A percentile compares a stretch with the other conserved stretches of the same genome.
Conservation (phyloP, 2,797 vertebrate genomes). For the Caiman crocodilus region DNA sequence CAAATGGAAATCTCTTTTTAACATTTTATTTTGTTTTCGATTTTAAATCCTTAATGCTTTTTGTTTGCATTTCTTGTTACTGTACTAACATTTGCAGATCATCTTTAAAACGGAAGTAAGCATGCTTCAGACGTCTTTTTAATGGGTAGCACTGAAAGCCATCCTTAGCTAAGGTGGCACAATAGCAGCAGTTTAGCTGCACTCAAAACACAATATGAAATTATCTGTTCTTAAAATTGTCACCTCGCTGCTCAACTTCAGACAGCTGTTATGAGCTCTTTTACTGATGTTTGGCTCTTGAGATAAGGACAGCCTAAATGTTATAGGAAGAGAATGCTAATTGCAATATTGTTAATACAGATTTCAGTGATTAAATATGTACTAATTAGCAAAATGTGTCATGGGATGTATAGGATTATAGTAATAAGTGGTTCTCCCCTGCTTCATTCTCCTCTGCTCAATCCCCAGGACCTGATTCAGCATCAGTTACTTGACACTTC, state of each 20-base stretch:
- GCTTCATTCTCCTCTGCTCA: not conserved
- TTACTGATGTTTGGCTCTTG: conserved; percentile 73
- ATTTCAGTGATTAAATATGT: conserved; percentile 73
- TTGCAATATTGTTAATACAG: conserved; percentile 63
- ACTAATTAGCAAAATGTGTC: conserved; percentile 78
- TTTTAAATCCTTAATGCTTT: not conserved
- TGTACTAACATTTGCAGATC: not conserved
- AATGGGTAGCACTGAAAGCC: not conserved
- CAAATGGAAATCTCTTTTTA: not conserved
- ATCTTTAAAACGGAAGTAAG: not conserved
- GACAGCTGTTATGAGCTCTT: conserved; percentile 31
- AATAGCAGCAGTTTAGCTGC: conserved; percentile 14
- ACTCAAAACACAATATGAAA: not conserved
- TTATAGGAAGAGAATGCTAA: conserved; percentile 63
- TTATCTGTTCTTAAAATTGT: conserved; percentile 36
- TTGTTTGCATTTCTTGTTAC: not conserved
- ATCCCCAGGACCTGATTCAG: conserved; percentile 53
- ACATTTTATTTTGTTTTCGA: not conserved
- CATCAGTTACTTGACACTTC: conserved; percentile 61
- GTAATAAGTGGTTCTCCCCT: conserved; percentile 43
- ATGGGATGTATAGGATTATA: conserved; percentile 20
- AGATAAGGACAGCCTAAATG: conserved; percentile 73
- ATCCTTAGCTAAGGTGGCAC: not conserved
- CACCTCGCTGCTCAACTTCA: conserved; percentile 35
- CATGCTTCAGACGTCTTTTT: not conserved